These are phyloP conservation scores for Parnassius orleans DNA, from an alignment of 2,888 invertebrate genomes.

Conservation along the genomic window DNA sequence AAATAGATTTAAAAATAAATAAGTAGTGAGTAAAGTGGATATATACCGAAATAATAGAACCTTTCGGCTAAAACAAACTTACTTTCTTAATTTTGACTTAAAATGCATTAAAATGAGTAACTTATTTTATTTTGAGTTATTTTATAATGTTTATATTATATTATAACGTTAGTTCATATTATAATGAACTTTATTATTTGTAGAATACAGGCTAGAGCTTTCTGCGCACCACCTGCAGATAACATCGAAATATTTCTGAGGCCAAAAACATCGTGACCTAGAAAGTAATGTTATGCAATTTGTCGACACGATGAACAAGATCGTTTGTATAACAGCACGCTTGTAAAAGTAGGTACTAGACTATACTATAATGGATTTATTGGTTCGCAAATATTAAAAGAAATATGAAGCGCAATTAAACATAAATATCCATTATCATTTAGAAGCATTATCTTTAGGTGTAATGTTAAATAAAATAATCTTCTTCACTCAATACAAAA, in stretches of 20 bases:
- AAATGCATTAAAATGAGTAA: too few species aligned
- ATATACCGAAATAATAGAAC: too few species aligned
- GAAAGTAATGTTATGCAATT: constrained; percentile 56
- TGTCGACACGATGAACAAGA: constrained; percentile 45
- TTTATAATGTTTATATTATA: too few species aligned
- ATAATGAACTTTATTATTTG: not conserved
- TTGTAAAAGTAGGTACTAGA: constrained; percentile 37
- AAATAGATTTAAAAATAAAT: too few species aligned
- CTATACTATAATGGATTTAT: constrained; percentile 25
- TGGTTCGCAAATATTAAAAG: not conserved
- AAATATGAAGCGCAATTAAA: too few species aligned
- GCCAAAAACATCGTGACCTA: constrained; percentile 45
- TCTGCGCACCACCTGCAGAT: constrained; percentile 30
- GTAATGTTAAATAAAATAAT: not conserved
- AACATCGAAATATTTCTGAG: constrained; percentile 33
- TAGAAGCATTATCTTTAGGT: too few species aligned
- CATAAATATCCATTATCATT: too few species aligned
- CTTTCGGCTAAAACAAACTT: too few species aligned
- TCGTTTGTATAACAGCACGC: constrained; percentile 51
- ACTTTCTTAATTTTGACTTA: too few species aligned
- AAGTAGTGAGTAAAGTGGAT: too few species aligned
- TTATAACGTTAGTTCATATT: not conserved
- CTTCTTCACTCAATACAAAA: not conserved
- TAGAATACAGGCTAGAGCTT: constrained; percentile 12
- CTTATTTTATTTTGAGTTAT: not conserved